A percentile compares a stretch with the other conserved stretches of the same genome.
These are phyloP conservation scores for Acromyrmex charruanus DNA, from an alignment of 1,140 invertebrate genomes.

Conservation along the genomic window DNA sequence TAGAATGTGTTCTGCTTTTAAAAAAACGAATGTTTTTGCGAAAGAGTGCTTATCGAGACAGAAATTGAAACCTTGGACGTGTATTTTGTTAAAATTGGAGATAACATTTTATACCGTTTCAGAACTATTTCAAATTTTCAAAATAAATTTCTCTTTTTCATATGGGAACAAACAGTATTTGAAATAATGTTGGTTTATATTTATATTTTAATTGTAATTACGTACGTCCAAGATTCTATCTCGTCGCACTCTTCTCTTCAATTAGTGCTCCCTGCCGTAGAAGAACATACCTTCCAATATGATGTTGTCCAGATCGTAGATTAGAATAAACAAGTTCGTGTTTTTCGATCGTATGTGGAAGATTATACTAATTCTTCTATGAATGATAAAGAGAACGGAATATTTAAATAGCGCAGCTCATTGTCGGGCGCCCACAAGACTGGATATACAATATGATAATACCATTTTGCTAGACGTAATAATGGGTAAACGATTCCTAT, in stretches of 20 bases:
- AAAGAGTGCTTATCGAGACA: conserved; percentile 40
- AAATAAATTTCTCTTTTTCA: conserved; percentile 15
- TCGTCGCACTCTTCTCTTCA: conserved; percentile 79
- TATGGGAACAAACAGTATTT: not conserved
- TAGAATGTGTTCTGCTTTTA: conserved; percentile 34
- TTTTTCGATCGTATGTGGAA: conserved; percentile 46
- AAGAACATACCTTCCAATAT: conserved; percentile 55
- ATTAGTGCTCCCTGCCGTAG: conserved; percentile 54
- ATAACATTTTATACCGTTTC: conserved; percentile 1
- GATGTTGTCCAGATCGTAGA: conserved; percentile 41
- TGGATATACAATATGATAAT: conserved; percentile 72
- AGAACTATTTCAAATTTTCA: conserved; percentile 15
- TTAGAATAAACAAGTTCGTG: conserved; percentile 39
- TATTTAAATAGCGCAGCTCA: conserved; percentile 64
- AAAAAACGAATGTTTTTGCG: conserved; percentile 38
- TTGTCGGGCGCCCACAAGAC: conserved; percentile 67
- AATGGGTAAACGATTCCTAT: conserved; percentile 64
- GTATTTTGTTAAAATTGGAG: conserved; percentile 9
- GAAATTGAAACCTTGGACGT: not conserved
- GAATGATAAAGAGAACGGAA: conserved; percentile 35
- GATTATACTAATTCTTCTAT: conserved; percentile 51
- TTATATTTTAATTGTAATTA: not conserved
- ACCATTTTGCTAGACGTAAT: conserved; percentile 68
- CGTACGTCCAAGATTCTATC: conserved; percentile 69
- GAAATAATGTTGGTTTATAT: conserved; percentile 1